Base-by-base conservation (phyloP, 2,888 invertebrate species). In the Netelia virgata region DNA sequence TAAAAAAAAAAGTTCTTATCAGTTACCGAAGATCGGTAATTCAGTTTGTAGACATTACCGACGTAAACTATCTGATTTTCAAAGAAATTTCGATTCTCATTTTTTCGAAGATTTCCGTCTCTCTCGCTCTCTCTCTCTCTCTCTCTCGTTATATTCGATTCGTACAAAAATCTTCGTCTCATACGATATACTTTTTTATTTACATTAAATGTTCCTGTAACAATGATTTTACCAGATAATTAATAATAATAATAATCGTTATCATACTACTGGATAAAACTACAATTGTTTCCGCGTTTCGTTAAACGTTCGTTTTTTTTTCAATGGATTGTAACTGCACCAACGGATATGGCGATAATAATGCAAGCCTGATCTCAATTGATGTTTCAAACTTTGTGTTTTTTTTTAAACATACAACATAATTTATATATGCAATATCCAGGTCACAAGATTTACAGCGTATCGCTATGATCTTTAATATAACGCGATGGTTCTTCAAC, bases 131-230 rank as follows among this genome's bases (percentile, higher is more conserved):
- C n/a, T n/a, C n/a, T n/a, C n/a, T n/a, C n/a, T n/a, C n/a, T 14
- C 14, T 47, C 10, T 2, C 14, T 47, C 11, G 14, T 14, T 36
- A 36, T 36, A 6, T 6, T 50, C n/a, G 50, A n/a, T 36, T n/a
- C 16, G 16, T 0, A 28, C 14, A 43, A 61, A 28, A 69, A 28
- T 43, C 55, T 50, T 64, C 61, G 36, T 47, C 68, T 81, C 84
- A 74, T 81, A 84, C 77, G 74, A 63, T 84, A 74, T 81, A 81
- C 69, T 84, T 83, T 47, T 76, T 84, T 83, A 84, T 84, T 84
- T 84, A 84, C 84, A 84, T 84, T 82, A 82, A 84, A 84, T 84
- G 74, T 84, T 84, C 64, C 82, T 78, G 74, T 84, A 84, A 81
- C 78, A 84, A 84, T 84, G 50, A 73, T 84, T 77, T 81, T 64